Conservation (phyloP, 2,113 vertebrate species). For the Thomomys bottae region DNA sequence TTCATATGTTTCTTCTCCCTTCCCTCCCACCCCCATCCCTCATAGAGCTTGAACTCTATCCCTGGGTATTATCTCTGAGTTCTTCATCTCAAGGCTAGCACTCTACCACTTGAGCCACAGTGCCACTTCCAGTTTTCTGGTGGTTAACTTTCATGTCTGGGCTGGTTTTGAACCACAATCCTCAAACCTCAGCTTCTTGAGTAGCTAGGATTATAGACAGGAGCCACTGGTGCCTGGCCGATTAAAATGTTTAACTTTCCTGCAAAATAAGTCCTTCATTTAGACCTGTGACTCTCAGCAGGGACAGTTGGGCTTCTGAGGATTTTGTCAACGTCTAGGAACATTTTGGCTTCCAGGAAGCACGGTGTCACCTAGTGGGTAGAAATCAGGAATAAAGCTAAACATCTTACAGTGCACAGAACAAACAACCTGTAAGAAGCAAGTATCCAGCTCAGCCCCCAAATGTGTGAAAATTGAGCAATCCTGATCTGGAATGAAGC, state of each 20-base stretch:
- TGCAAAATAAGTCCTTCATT: not conserved
- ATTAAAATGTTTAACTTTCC: not conserved
- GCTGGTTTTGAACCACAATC: too few relatives aligned
- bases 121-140: too few relatives aligned
- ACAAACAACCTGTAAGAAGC: not conserved
- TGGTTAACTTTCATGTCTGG: too few relatives aligned
- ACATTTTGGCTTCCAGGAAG: not conserved
- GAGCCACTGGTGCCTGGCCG: too few relatives aligned
- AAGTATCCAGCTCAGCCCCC: not conserved
- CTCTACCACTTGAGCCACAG: too few relatives aligned
- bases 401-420: not conserved
- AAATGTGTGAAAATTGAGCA: conserved; percentile 30
- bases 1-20: not conserved
- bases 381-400: not conserved
- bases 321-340: not conserved
- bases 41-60: too few relatives aligned
- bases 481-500: conserved; percentile 4
- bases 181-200: too few relatives aligned
- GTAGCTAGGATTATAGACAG: too few relatives aligned
- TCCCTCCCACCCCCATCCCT: too few relatives aligned
- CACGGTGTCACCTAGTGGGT: not conserved
- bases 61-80: too few relatives aligned
- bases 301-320: not conserved
- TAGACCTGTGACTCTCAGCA: not conserved
- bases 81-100: too few relatives aligned